Base-by-base conservation (phyloP, 1,140 invertebrate species). In the Eriosoma lanigerum region DNA sequence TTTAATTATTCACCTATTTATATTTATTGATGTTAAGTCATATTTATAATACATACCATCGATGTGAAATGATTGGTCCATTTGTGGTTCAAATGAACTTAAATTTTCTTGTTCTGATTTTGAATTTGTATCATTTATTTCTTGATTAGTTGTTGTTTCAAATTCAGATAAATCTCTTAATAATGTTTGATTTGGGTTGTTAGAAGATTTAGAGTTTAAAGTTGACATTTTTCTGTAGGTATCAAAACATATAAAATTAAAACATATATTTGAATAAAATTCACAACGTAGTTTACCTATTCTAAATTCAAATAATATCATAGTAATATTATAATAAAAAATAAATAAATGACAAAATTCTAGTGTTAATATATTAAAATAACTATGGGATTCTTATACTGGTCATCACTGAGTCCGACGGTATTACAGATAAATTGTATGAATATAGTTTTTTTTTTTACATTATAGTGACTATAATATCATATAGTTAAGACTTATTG, bases 11-110 rank as follows among this genome's bases (percentile, higher is more conserved):
- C 46, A 68, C 19, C 44, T 56, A 21, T 56, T 21, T 24, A 56
- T 72, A 21, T 32, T 19, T 44, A n/a, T 44, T 68, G 13, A 68
- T 44, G 29, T n/a, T 21, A 68, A n/a, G 29, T 81, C 19, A 58
- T 72, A 58, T 72, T 54, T 48, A 38, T 4, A 81, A 38, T 52
- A 64, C n/a, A 76, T 81, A 73, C 68, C 32, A 38, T 81, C 60
- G 15, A 52, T 48, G 19, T 17, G 52, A 50, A 70, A 62, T 62
- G 48, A 44, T 62, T 81, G 24, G 10, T 46, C 24, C 10, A 21
- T 60, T 50, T 75, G 60, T 46, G 70, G 81, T 32, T 81, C 58
- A n/a, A 15, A 58, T 26, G 19, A 17, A 15, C n/a, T 81, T 76
- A 48, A 19, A 26, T 29, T 64, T 38, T 52, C 50, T 62, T 73